Base-by-base conservation (phyloP, 2,797 vertebrate genomes). In the Scolopax rusticola region DNA sequence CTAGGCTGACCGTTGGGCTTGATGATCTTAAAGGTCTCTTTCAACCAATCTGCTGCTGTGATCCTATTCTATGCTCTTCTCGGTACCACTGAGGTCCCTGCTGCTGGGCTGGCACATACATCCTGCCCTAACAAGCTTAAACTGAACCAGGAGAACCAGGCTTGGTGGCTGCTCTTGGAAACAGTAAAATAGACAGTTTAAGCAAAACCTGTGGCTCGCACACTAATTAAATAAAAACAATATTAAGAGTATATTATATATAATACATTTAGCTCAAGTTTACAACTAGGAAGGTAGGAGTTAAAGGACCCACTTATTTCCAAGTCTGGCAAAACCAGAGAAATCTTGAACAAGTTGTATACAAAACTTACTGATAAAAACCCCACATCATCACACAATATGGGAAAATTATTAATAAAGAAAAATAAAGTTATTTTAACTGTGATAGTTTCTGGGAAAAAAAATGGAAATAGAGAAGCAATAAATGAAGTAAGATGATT, bases 401-500 rank as follows among this genome's bases (percentile, higher is more conserved):
- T 2, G 5, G 17, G 36, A 12, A 53, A 90, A 74, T 1, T 5
- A 28, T 30, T 48, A 73, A 5, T 19, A 60, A 77, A 56, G 14
- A 80, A 74, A 32, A 83, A 54, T 19, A 33, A 69, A 74, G 15
- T 8, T n/a, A 51, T 38, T 87, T 83, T 43, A 43, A 83, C 9
- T 51, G 43, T 15, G 13, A 41, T 24, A 20, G 25, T 56, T 89
- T 76, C 56, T 79, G 25, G 19, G 30, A 19, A 16, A 47, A 76
- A 79, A 84, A 65, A 21, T 6, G 8, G 9, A 91, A 90, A 64
- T 3, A 74, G 24, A 67, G 13, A 59, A 89, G 20, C 8, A 89
- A 54, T 38, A 92, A 87, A 71, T 33, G 33, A 77, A 93, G 25
- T 24, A 84, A 80, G 69, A 30, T 38, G 8, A 59, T 87, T 79